Evolutionary conservation across 2,797 vertebrate species (phyloP), one percentile per base, ranked within the genome.

Genomic region (Darevskia mixta): DNA sequence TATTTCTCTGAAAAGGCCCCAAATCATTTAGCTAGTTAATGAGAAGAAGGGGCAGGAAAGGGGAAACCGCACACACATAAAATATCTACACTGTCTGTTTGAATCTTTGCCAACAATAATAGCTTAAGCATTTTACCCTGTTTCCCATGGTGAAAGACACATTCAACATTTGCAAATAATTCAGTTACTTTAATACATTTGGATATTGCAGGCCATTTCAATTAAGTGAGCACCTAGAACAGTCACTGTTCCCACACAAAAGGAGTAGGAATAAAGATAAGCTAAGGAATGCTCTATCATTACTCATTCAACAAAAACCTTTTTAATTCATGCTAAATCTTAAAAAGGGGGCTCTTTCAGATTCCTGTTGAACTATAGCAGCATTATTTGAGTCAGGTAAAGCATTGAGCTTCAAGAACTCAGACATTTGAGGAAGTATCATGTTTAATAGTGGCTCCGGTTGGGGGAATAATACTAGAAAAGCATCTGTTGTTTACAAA

Each of bases 151-250:
- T 85, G 43, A 94, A 91, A 93, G 90, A 20, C 78, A 95, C 76
- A 95, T 72, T 90, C 55, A 87, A 78, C 93, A 94, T 95, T 96
- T 97, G 85, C 86, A 86, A 95, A 96, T 87, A 90, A 94, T 89
- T 86, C 91, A 92, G 92, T 96, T 94, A 11, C 90, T 92, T 58
- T 88, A 86, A 89, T 76, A 82, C 87, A 90, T 92, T 87, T 84
- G 87, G 20, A 76, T 86, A 90, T 90, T 41, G 8, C 11, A 90
- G 77, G 55, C 76, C n/a, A 78, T 92, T 94, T 93, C 88, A 84
- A 82, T 89, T 91, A 95, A 92, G 35, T 83, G 3, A 7, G 64
- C 87, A 61, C 72, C 41, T 79, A 80, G 79, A 72, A 55, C 38
- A 75, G 71, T 69, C 58, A 76, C 84, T 86, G 83, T 89, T 86